Base-by-base conservation (phyloP, 1,140 invertebrate genomes). In the Idris sp. region DNA sequence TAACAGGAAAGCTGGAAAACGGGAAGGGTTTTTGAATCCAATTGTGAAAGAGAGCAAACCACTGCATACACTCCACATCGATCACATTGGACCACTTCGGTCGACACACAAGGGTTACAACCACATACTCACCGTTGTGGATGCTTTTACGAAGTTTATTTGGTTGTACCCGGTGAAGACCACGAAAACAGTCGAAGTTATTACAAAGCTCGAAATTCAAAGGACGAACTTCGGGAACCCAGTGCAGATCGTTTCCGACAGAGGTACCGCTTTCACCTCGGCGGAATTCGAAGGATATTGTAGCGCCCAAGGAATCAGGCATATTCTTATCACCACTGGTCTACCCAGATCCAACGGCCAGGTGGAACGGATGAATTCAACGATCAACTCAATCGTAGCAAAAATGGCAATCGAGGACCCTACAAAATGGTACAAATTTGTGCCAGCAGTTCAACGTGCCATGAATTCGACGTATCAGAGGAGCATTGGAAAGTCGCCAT, bases 1-100 rank as follows among this genome's bases (percentile, higher is more conserved):
- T 0, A 35, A 33, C 6, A 19, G 46, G 15, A 71, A 71, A n/a
- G 2, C 15, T 1, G 67, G 54, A 9, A 71, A 62, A 16, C 25
- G 25, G 15, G 53, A 68, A 14, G 64, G 64, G 19, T 9, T 48
- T 0, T 16, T 68, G 2, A 10, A 44, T 15, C 41, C 41, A 1
- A 11, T 49, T 11, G 22, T 14, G 1, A 68, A 62, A 13, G 61
- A 40, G 10, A 44, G 31, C 5, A 7, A 15, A 26, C 19, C 41
- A 1, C n/a, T 44, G 8, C 13, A 44, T 14, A 26, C 19, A 9
- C 30, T 28, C 10, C 41, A 44, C n/a, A 10, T 43, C 0, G 18
- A 43, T 15, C 18, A 25, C 13, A n/a, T 5, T 38, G 36, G 36
- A 4, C 16, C 36, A 4, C 22, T 28, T 4, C 2, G 7, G 2